Base-by-base conservation (phyloP, 2,113 vertebrate genomes). In the Chauna torquata region DNA sequence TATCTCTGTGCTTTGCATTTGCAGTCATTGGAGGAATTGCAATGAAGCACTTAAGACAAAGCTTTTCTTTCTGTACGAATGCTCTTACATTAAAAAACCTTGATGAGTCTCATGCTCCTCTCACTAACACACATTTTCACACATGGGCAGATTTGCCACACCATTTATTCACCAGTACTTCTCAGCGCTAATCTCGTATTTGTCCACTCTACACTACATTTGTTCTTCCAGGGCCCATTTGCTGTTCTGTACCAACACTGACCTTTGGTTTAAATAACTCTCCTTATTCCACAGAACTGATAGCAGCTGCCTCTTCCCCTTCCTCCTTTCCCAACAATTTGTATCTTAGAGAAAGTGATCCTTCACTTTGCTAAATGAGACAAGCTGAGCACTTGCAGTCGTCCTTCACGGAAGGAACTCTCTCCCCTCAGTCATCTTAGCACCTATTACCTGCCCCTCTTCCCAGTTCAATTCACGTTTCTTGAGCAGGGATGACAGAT, bases 41-140 rank as follows among this genome's bases (percentile, higher is more conserved):
- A 92, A 70, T 86, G 79, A 86, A 96, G 64, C 47, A 32, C 74
- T 78, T 70, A 76, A 93, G 47, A 93, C 45, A 93, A 81, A 90
- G 55, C 76, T 84, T 66, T 88, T 86, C 71, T 86, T 93, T 65
- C 54, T 45, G 23, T 38, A 78, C 47, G 32, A 90, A 95, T 27
- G 15, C 22, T 74, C 44, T 92, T 71, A 50, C 36, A 86, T 68
- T 14, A 3, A 59, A 70, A 40, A 25, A 44, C 40, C 44, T 27
- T 52, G 61, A 38, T 45, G 20, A 90, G 28, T 25, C 27, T 34
- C 52, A 44, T 61, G 62, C 57, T 92, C 36, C 58, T 74, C 62
- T 86, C 49, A 17, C 27, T 5, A 22, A 50, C 3, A 65, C 0
- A 3, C 70, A 72, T 84, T 75, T 89, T 55, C 72, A 58, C 40